Conservation (phyloP, 1,140 invertebrate species). For the Drosophila kohkoa region DNA sequence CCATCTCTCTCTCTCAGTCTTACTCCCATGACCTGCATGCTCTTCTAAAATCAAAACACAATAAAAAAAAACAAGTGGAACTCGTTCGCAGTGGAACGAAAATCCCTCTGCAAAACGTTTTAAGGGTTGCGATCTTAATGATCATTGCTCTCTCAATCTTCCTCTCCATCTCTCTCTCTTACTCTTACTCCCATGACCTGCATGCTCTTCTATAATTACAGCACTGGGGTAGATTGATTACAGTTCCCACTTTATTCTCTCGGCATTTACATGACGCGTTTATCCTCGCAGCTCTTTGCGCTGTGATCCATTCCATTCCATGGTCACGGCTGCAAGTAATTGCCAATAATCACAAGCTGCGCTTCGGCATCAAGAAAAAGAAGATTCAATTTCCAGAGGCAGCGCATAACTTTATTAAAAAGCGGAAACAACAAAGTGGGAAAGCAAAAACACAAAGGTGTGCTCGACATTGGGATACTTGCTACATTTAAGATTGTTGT, state of each 20-base stretch:
- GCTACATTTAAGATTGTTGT: too few species aligned
- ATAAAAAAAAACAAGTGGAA: too few species aligned
- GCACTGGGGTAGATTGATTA: slow-evolving; percentile 30
- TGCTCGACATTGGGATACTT: too few species aligned
- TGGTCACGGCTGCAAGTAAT: slow-evolving; percentile 72
- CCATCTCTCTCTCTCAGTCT: background rate
- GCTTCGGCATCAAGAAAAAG: slow-evolving; percentile 25
- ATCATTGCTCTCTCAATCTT: slow-evolving; percentile 10
- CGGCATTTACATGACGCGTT: slow-evolving; percentile 4
- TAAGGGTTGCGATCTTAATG: slow-evolving; percentile 24
- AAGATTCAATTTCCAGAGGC: slow-evolving; percentile 65
- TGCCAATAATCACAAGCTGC: slow-evolving; percentile 69
- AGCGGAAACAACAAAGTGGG: background rate
- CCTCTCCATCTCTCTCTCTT: background rate
- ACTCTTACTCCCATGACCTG: background rate
- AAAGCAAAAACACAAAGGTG: too few species aligned
- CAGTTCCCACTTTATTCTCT: slow-evolving; percentile 5
- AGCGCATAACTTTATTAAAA: slow-evolving; percentile 25
- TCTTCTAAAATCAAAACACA: slow-evolving; percentile 40
- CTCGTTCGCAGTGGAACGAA: background rate
- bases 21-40: slow-evolving; percentile 4
- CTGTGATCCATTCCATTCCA: slow-evolving; percentile 44
- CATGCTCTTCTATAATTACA: slow-evolving; percentile 24
- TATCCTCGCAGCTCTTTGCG: slow-evolving; percentile 17
- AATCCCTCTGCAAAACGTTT: slow-evolving; percentile 23